phyloP scores from a whole-genome alignment of 2,797 vertebrate genomes.

The Malurus leucopterus region DNA sequence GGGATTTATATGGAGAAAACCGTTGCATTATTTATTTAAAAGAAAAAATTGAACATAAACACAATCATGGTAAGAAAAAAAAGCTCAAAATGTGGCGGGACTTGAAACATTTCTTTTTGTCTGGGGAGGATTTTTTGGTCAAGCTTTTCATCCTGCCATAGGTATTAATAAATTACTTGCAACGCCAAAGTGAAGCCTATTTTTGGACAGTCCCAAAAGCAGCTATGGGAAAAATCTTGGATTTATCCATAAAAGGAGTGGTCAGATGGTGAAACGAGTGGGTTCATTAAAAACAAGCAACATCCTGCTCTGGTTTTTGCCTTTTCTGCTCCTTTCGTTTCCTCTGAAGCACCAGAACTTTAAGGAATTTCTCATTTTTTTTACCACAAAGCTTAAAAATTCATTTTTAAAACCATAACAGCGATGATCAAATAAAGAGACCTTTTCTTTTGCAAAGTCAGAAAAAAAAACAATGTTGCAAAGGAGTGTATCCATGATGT shows the following conservation, averaged over 20 bases:
- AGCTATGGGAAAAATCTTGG: slow-evolving; percentile 42
- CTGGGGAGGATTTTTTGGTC: background rate
- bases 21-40: no score
- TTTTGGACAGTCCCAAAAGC: slow-evolving; percentile 5
- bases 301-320: background rate
- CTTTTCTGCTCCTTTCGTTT: background rate
- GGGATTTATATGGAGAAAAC: background rate
- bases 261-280: slow-evolving; percentile 20
- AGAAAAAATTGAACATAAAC: background rate
- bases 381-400: background rate
- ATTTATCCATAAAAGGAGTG: slow-evolving; percentile 52
- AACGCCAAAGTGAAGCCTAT: background rate
- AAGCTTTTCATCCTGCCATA: background rate
- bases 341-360: background rate
- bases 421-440: background rate
- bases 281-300: slow-evolving; percentile 45
- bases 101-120: background rate
- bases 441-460: background rate
- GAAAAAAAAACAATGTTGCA: background rate
- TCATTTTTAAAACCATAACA: background rate
- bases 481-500: background rate
- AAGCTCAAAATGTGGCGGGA: background rate
- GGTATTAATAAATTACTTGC: slow-evolving; percentile 7
- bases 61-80: background rate
- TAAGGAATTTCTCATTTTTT: background rate